Evolutionary conservation across 2,888 invertebrate genomes (phyloP).

Genomic region (Thecocarcelia acutangulata): DNA sequence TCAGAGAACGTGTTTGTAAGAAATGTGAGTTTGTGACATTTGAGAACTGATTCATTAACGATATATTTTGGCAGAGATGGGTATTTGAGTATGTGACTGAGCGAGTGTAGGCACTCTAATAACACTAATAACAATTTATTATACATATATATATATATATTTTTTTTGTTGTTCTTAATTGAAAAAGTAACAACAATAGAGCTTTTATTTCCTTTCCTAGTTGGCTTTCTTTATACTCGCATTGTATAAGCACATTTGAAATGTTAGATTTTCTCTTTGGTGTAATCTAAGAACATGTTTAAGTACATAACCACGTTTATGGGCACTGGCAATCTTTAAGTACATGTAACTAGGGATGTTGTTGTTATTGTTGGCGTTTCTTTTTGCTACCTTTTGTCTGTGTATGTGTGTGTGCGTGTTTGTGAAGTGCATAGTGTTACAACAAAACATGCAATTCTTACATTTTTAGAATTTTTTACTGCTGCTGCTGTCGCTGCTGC

Average conservation of each 20-base stretch:
- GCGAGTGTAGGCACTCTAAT: constrained; percentile 7
- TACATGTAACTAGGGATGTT: constrained; percentile 1
- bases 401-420: neutral
- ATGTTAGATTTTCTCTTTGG: constrained; percentile 50
- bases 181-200: neutral
- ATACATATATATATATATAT: too few species aligned
- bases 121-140: constrained; percentile 42
- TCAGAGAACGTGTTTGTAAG: constrained; percentile 36
- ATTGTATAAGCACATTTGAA: neutral
- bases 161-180: neutral
- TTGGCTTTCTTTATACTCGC: neutral
- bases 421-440: constrained; percentile 38
- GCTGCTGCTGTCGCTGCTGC: too few species aligned
- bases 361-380: neutral
- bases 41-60: constrained; percentile 57
- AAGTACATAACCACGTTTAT: constrained; percentile 54
- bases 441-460: constrained; percentile 60
- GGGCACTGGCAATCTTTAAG: constrained; percentile 30
- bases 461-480: constrained; percentile 37
- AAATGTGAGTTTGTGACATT: constrained; percentile 50
- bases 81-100: neutral
- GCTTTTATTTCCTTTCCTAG: neutral
- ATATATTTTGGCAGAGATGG: constrained; percentile 3
- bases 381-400: neutral
- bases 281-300: constrained; percentile 68